These are phyloP conservation scores for Saimiri boliviensis DNA, from an alignment of 2,113 vertebrate species.

Conservation along the genomic window DNA sequence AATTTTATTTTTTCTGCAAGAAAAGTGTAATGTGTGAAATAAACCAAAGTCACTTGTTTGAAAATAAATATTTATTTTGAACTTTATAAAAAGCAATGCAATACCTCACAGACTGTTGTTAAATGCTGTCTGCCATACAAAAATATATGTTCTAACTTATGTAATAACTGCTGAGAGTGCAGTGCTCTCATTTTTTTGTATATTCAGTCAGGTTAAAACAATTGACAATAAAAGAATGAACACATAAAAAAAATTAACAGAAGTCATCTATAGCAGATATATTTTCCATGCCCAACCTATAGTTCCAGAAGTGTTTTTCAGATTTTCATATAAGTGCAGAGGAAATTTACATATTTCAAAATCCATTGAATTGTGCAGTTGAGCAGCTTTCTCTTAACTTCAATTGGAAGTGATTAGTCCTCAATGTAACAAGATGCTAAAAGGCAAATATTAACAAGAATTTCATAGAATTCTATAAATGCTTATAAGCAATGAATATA, in stretches of 20 bases:
- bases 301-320: not conserved
- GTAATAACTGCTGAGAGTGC: slow-evolving; percentile 92
- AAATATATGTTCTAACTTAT: slow-evolving; percentile 94
- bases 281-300: not conserved
- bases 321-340: not conserved
- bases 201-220: slow-evolving; percentile 97
- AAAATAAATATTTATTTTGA: slow-evolving; percentile 93
- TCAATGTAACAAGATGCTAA: not conserved
- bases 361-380: not conserved
- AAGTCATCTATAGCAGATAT: not conserved
- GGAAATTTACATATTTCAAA: not conserved
- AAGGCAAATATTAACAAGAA: not conserved
- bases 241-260: slow-evolving; percentile 53
- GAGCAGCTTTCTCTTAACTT: not conserved
- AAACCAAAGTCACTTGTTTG: slow-evolving; percentile 99
- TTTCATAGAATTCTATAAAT: not conserved
- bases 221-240: slow-evolving; percentile 93
- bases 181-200: slow-evolving; percentile 93
- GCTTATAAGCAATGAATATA: not conserved
- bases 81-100: slow-evolving; percentile 95
- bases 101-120: slow-evolving; percentile 93
- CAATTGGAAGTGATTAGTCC: not conserved
- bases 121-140: slow-evolving; percentile 94
- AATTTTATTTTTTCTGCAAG: slow-evolving; percentile 98
- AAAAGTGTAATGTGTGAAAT: slow-evolving; percentile 97